Conservation (phyloP, 2,888 invertebrate species). For the Melikaiella ostensackeni region DNA sequence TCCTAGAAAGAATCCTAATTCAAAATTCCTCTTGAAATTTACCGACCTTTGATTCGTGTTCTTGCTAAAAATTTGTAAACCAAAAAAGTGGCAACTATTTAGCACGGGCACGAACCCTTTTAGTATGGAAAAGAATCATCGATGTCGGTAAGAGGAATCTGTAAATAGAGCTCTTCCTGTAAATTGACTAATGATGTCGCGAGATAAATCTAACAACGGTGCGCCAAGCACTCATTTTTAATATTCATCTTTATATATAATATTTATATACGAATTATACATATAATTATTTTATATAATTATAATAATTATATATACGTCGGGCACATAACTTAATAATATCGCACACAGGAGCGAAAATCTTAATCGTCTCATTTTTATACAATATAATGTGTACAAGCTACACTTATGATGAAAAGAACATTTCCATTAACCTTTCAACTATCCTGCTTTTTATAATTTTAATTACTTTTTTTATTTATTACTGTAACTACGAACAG, state of each 20-base stretch:
- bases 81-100: background rate
- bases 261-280: constrained; percentile 45
- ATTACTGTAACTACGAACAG: constrained; percentile 41
- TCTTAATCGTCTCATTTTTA: constrained; percentile 40
- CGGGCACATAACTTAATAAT: constrained; percentile 48
- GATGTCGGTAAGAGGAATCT: background rate
- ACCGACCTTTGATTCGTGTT: background rate
- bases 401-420: constrained; percentile 22
- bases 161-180: background rate
- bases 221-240: constrained; percentile 40
- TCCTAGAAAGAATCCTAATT: background rate
- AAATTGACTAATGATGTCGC: background rate
- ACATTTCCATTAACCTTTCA: constrained; percentile 53
- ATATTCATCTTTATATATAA: constrained; percentile 48
- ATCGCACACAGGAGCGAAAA: constrained; percentile 48
- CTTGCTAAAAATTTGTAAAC: background rate
- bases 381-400: constrained; percentile 47
- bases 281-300: constrained; percentile 49
- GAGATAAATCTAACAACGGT: constrained; percentile 24
- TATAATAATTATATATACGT: constrained; percentile 44
- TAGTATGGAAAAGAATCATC: background rate
- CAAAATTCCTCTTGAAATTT: background rate
- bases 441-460: constrained; percentile 41
- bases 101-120: background rate
- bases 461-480: constrained; percentile 31